Base-by-base conservation (phyloP, 1,140 invertebrate genomes). In the Achatina immaculata region DNA sequence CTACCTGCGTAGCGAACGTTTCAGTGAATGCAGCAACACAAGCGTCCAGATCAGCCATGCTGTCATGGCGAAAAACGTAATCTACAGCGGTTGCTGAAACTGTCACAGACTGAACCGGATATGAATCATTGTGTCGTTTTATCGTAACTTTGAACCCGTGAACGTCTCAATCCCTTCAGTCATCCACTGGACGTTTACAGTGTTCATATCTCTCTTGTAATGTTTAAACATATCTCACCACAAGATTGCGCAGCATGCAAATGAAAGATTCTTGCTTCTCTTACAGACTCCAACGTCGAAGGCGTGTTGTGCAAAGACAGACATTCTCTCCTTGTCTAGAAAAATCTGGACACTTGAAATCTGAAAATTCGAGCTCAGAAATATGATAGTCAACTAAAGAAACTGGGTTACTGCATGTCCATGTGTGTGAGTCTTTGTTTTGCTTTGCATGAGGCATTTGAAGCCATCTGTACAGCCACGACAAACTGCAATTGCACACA, bases 401-500 rank as follows among this genome's bases (percentile, higher is more conserved):
- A 16, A 14, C 2, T 3, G 51, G 51, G n/a, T 14, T 28, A 28
- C 38, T 16, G 38, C 69, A 72, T 28, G 34, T 28, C 69, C 69
- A 72, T 9, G 6, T 45, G 69, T 43, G 11, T 11, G 3, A 16
- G 34, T 9, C 34, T n/a, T 14, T 9, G 14, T 28, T 42, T 24
- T 9, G 42, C 6, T 40, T 28, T 36, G 68, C 48, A 24, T 79
- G 45, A 14, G 76, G 71, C 28, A 81, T 74, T 51, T 80, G 78
- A 31, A 80, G 19, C 83, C 83, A 85, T n/a, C 78, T 73, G 36
- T 82, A 80, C 28, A 89, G 81, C 85, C 87, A 86, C 55, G 80
- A 66, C 7, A 88, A n/a, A 45, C 83, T 65, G 68, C 87, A 89
- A 66, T 88, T 84, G 76, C 88, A 89, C 0, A 76, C 31, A 19